These are phyloP conservation scores for Batillaria attramentaria DNA, from an alignment of 1,140 invertebrate genomes.

Conservation along the genomic window DNA sequence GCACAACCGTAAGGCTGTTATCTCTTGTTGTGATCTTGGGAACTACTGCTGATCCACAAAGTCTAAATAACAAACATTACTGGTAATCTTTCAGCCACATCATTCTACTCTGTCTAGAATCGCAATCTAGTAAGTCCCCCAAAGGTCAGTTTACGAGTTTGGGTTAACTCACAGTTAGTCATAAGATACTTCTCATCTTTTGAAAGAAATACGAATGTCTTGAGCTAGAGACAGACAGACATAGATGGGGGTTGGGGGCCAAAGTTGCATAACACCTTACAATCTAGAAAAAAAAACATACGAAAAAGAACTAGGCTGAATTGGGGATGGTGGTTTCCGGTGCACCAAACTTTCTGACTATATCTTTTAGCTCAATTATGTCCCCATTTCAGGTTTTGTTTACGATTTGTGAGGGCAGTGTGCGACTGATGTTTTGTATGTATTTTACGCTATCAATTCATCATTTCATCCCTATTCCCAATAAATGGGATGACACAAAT, in stretches of 20 bases:
- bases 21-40: background rate
- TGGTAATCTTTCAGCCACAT: background rate
- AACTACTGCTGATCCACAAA: background rate
- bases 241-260: too few species aligned
- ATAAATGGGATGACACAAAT: background rate
- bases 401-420: background rate
- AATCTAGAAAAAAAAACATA: too few species aligned
- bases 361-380: background rate
- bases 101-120: background rate
- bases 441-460: background rate
- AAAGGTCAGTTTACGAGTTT: background rate
- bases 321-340: too few species aligned
- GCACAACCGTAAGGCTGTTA: too few species aligned
- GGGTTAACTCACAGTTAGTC: background rate
- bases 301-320: too few species aligned
- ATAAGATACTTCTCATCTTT: background rate
- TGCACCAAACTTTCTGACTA: too few species aligned
- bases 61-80: background rate
- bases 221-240: too few species aligned
- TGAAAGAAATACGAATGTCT: background rate
- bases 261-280: too few species aligned
- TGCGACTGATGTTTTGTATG: background rate
- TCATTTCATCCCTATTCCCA: background rate
- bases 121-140: background rate
- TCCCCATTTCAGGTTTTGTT: background rate